These are phyloP conservation scores for Arnoldichthys spilopterus DNA, from an alignment of 2,797 vertebrate genomes.

Conservation along the genomic window DNA sequence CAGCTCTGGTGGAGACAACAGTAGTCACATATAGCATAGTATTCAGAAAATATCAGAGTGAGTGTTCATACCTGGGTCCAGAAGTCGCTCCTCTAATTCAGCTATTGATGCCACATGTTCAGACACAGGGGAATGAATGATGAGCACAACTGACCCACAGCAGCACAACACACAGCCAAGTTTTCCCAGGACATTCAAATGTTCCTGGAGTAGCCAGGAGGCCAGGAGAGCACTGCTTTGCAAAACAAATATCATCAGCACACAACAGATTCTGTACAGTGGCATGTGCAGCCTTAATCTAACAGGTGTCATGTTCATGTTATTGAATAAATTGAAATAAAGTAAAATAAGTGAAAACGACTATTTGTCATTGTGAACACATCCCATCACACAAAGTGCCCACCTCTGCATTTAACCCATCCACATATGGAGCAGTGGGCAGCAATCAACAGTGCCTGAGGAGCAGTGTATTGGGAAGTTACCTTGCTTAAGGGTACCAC, in stretches of 20 bases:
- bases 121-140: slow-evolving; percentile 91
- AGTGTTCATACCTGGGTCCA: slow-evolving; percentile 85
- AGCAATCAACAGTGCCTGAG: too few relatives aligned
- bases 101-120: slow-evolving; percentile 85
- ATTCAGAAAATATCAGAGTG: background rate
- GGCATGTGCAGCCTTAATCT: background rate
- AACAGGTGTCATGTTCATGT: too few relatives aligned
- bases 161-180: slow-evolving; percentile 92
- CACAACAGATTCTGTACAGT: background rate
- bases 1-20: background rate
- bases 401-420: too few relatives aligned
- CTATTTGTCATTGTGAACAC: too few relatives aligned
- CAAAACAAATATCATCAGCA: slow-evolving; percentile 38
- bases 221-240: slow-evolving; percentile 89
- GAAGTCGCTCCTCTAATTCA: slow-evolving; percentile 91
- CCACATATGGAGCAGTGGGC: too few relatives aligned
- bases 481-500: too few relatives aligned
- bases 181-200: slow-evolving; percentile 91
- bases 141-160: slow-evolving; percentile 90
- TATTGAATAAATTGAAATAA: too few relatives aligned
- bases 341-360: too few relatives aligned
- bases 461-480: too few relatives aligned
- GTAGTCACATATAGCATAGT: background rate
- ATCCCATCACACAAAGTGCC: too few relatives aligned
- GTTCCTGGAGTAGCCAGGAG: slow-evolving; percentile 90